A percentile compares a stretch with the other conserved stretches of the same genome.
These are phyloP conservation scores for Apantesis nais DNA, from an alignment of 2,888 invertebrate species.

Conservation along the genomic window DNA sequence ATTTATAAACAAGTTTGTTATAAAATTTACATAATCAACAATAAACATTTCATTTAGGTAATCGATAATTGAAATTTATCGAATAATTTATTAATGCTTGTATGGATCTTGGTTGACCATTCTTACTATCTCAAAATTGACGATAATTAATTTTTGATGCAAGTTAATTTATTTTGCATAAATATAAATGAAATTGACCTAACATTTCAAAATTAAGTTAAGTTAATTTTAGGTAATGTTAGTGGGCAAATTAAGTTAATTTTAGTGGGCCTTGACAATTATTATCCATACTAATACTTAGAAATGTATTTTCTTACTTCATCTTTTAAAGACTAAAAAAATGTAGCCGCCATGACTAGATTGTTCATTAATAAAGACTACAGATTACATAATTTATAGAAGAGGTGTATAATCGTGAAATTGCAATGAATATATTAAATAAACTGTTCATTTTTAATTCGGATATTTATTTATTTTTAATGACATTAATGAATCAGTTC, in stretches of 20 bases:
- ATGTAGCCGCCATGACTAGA: not conserved
- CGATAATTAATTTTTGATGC: conserved; percentile 19
- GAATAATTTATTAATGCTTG: conserved; percentile 14
- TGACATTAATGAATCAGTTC: not conserved
- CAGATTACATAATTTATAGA: not conserved
- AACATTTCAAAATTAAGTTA: not conserved
- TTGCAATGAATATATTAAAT: not conserved
- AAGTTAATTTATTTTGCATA: conserved; percentile 27
- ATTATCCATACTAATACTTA: not conserved
- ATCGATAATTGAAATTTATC: not conserved
- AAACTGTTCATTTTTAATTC: not conserved
- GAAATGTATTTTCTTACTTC: not conserved
- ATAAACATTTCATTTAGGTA: conserved; percentile 17
- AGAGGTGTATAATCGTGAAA: too few species aligned
- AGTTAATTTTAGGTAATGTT: too few species aligned
- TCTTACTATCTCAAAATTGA: conserved; percentile 22
- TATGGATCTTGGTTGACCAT: conserved; percentile 29
- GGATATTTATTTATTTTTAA: not conserved
- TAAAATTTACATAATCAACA: conserved; percentile 5
- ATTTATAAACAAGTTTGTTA: not conserved
- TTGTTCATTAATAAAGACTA: not conserved
- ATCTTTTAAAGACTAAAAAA: not conserved
- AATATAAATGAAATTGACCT: conserved; percentile 11
- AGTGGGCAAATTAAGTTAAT: too few species aligned
- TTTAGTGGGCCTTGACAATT: not conserved